Conservation (phyloP, 2,113 vertebrate species). For the Odocoileus virginianus region DNA sequence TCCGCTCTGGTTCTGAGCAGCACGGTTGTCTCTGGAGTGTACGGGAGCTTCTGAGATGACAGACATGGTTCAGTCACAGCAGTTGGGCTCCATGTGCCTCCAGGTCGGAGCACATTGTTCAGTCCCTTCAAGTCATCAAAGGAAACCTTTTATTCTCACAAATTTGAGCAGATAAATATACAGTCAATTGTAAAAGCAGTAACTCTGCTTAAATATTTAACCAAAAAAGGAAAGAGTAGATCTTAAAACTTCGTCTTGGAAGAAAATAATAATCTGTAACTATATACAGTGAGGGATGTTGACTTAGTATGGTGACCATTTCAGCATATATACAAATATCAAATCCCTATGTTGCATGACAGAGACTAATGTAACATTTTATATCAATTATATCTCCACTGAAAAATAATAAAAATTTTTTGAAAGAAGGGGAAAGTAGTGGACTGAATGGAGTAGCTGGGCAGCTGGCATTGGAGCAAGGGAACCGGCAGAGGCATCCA, state of each 20-base stretch:
- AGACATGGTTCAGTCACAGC: no score
- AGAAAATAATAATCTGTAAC: background rate
- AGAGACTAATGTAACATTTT: background rate
- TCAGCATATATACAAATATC: background rate
- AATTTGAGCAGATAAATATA: background rate
- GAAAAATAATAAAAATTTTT: background rate
- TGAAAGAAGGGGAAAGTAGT: background rate
- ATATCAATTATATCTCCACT: background rate
- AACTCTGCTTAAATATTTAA: background rate
- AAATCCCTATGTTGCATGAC: background rate
- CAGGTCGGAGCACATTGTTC: fast-evolving
- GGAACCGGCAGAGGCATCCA: background rate
- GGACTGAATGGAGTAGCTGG: background rate
- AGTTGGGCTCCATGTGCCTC: background rate
- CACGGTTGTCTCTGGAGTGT: background rate
- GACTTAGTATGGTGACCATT: background rate
- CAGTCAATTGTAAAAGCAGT: background rate
- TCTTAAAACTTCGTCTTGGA: background rate
- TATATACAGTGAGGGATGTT: background rate
- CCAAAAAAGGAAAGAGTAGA: background rate
- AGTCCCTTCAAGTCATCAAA: background rate
- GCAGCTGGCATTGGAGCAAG: background rate
- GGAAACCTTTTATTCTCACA: background rate
- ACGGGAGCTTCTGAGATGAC: background rate
- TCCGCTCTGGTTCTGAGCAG: fast-evolving